Conservation (phyloP, 2,888 invertebrate species). For the Punctoribates punctum region DNA sequence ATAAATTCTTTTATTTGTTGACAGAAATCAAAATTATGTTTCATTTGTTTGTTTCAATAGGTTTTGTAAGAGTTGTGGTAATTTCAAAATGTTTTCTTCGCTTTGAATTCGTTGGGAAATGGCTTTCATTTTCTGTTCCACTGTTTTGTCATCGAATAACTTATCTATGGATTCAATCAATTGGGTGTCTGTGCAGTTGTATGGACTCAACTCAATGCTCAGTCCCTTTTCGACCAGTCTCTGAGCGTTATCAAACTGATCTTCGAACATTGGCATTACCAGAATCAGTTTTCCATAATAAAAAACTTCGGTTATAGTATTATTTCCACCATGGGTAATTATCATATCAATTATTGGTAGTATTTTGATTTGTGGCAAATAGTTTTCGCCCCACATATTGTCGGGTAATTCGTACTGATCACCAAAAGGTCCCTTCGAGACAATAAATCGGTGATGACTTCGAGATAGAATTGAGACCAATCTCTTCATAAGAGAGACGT, state of each 20-base stretch:
- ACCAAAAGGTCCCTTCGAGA: conserved; percentile 27
- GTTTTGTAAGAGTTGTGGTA: neutral
- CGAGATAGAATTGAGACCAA: conserved; percentile 35
- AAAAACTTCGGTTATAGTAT: conserved; percentile 40
- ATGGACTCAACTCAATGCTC: conserved; percentile 33
- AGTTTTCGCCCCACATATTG: conserved; percentile 43
- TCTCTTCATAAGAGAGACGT: conserved; percentile 38
- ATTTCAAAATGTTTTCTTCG: neutral
- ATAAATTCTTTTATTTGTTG: too few relatives aligned
- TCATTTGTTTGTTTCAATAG: neutral
- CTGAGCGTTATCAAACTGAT: conserved; percentile 43
- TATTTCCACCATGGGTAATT: conserved; percentile 44
- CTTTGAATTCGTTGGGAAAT: conserved; percentile 21
- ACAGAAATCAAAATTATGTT: too few relatives aligned
- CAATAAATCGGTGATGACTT: conserved; percentile 35
- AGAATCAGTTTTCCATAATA: conserved; percentile 39
- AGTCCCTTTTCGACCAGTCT: conserved; percentile 38
- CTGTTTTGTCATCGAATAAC: conserved; percentile 18
- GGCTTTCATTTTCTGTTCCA: neutral
- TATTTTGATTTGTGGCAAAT: conserved; percentile 41
- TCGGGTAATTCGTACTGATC: conserved; percentile 38
- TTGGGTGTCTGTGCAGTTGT: conserved; percentile 18
- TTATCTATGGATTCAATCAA: conserved; percentile 31
- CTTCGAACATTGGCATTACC: conserved; percentile 39
- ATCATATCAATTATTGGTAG: conserved; percentile 39